Evolutionary conservation across 2,797 vertebrate species (phyloP).

Genomic region (Antennarius maculatus): DNA sequence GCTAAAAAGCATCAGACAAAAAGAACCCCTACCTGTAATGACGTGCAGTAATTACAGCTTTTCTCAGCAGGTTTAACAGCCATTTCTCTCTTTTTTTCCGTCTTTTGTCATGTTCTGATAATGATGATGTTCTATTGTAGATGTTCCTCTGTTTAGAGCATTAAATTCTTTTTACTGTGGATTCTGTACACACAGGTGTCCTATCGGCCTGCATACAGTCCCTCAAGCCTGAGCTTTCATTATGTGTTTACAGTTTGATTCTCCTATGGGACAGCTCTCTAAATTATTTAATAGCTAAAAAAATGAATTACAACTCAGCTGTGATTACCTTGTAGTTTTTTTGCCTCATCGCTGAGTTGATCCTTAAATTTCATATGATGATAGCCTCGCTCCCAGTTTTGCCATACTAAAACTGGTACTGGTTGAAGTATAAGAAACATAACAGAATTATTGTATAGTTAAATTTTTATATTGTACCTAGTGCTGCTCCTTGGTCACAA

Average conservation of each 20-base stretch:
- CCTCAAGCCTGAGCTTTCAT: not conserved
- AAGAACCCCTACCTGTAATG: not conserved
- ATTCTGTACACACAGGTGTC: no score
- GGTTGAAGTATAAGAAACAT: no score
- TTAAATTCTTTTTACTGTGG: no score
- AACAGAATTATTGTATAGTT: no score
- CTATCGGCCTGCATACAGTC: not conserved
- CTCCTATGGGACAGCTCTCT: conserved; percentile 3
- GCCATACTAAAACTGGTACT: no score
- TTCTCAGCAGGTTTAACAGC: not conserved
- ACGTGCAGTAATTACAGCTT: no score
- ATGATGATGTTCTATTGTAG: not conserved
- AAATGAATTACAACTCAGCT: conserved; percentile 1
- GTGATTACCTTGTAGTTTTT: not conserved
- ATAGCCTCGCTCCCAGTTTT: not conserved
- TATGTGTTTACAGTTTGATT: not conserved
- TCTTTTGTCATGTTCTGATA: not conserved
- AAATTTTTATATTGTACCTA: no score
- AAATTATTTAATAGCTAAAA: conserved; percentile 1
- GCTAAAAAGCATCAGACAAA: not conserved
- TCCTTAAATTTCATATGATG: not conserved
- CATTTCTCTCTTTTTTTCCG: not conserved
- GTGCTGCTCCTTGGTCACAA: no score
- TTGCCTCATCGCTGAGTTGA: not conserved
- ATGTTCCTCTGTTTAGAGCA: not conserved